These are phyloP conservation scores for Calosoma granatense DNA, from an alignment of 1,140 invertebrate species.

Conservation along the genomic window DNA sequence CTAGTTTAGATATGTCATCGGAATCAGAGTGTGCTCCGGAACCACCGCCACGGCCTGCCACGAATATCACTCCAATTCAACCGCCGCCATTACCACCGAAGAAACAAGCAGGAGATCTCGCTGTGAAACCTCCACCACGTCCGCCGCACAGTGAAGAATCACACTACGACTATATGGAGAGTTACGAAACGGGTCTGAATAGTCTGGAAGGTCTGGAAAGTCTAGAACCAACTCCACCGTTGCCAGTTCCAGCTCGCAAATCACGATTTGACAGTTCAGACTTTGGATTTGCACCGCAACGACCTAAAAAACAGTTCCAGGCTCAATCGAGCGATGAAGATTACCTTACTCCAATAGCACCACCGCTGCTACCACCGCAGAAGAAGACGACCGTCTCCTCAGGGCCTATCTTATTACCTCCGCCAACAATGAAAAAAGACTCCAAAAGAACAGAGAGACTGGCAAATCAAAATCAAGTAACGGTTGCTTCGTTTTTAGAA, in stretches of 20 bases:
- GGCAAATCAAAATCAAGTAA: constrained; percentile 15
- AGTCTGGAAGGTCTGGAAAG: constrained; percentile 26
- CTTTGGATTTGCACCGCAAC: constrained; percentile 29
- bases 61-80: constrained; percentile 43
- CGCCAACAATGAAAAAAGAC: constrained; percentile 19
- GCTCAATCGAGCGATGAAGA: constrained; percentile 41
- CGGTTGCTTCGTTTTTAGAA: constrained; percentile 23
- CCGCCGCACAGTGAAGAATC: constrained; percentile 49
- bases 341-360: constrained; percentile 48
- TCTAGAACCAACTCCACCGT: constrained; percentile 40
- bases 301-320: constrained; percentile 34
- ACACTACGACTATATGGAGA: constrained; percentile 50
- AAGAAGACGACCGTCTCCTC: constrained; percentile 21
- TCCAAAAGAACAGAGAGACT: constrained; percentile 20
- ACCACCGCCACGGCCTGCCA: constrained; percentile 56
- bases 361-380: constrained; percentile 35
- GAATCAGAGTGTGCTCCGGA: constrained; percentile 45
- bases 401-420: constrained; percentile 26
- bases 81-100: constrained; percentile 79
- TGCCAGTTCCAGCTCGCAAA: constrained; percentile 52
- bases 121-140: constrained; percentile 49
- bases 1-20: constrained; percentile 28
- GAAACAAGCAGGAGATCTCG: constrained; percentile 38
- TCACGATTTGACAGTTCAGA: constrained; percentile 38
- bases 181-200: constrained; percentile 38